Percentiles rank a stretch among this genome's conserved stretches.
Evolutionary conservation across 2,888 invertebrate species (phyloP).

Genomic region (Lysandra coridon): DNA sequence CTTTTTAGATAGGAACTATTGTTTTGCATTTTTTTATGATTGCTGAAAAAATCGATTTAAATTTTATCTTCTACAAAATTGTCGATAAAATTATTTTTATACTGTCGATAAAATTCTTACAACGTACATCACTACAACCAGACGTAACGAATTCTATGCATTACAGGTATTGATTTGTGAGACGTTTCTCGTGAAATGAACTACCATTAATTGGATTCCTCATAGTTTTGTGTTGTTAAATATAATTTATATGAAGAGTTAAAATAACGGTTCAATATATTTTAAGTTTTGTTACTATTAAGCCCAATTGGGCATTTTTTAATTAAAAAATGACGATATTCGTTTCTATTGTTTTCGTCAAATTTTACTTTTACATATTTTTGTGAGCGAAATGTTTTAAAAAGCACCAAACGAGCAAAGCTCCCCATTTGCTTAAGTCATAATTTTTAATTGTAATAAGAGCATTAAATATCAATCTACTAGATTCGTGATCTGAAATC

Average conservation of each 20-base stretch:
- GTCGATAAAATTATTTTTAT: conserved; percentile 13
- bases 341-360: not conserved
- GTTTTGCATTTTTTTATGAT: not conserved
- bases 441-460: too few species aligned
- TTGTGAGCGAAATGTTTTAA: not conserved
- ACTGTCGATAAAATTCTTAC: not conserved
- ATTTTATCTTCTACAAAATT: conserved; percentile 36
- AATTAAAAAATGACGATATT: not conserved
- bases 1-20: not conserved
- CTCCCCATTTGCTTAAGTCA: too few species aligned
- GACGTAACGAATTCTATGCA: conserved; percentile 77
- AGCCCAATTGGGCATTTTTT: too few species aligned
- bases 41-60: conserved; percentile 37
- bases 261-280: conserved; percentile 4
- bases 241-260: conserved; percentile 30
- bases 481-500: too few species aligned
- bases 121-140: conserved; percentile 62
- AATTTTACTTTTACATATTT: not conserved
- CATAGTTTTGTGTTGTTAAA: conserved; percentile 35
- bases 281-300: not conserved
- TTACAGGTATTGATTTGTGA: conserved; percentile 77
- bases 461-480: too few species aligned
- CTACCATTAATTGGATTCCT: conserved; percentile 68
- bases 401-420: too few species aligned
- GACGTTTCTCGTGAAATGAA: conserved; percentile 72